Percentiles rank a stretch among this genome's conserved stretches.
Evolutionary conservation across 2,888 invertebrate species (phyloP).

Genomic region (Ceramica pisi): DNA sequence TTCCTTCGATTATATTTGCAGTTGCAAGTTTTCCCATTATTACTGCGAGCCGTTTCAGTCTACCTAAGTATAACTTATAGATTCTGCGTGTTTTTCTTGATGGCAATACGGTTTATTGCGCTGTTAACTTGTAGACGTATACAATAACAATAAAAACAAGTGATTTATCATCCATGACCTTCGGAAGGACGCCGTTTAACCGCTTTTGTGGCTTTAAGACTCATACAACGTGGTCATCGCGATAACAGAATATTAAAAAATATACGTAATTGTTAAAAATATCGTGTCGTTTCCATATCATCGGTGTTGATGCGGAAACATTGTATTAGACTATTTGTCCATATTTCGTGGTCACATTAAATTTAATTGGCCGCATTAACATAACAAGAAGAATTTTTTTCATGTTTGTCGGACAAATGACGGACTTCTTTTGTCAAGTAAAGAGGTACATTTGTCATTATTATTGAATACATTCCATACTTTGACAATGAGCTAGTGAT

Average conservation of each 20-base stretch:
- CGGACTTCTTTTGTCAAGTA: conserved; percentile 81
- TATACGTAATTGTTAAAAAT: conserved; percentile 40
- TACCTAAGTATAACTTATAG: conserved; percentile 17
- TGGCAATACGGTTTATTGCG: conserved; percentile 34
- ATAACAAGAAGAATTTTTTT: conserved; percentile 80
- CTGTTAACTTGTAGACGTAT: conserved; percentile 28
- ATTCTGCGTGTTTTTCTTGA: conserved; percentile 33
- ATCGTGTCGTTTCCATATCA: conserved; percentile 42
- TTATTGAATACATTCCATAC: conserved; percentile 73
- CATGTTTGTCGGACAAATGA: conserved; percentile 76
- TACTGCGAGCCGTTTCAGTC: conserved; percentile 48
- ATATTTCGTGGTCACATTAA: conserved; percentile 70
- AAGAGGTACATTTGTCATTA: conserved; percentile 80
- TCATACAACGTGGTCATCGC: conserved; percentile 43
- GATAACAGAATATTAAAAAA: conserved; percentile 37
- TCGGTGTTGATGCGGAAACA: conserved; percentile 66
- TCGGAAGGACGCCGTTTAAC: conserved; percentile 56
- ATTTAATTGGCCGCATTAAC: conserved; percentile 76
- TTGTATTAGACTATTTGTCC: conserved; percentile 65
- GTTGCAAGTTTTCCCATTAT: conserved; percentile 75
- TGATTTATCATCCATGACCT: conserved; percentile 58
- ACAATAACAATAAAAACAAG: conserved; percentile 55
- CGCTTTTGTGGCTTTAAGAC: conserved; percentile 43
- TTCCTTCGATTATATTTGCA: conserved; percentile 66
- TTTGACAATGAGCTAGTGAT: conserved; percentile 71